Evolutionary conservation across 2,797 vertebrate species (phyloP), one percentile per base, ranked within the genome.

Genomic region (Picus viridis): DNA sequence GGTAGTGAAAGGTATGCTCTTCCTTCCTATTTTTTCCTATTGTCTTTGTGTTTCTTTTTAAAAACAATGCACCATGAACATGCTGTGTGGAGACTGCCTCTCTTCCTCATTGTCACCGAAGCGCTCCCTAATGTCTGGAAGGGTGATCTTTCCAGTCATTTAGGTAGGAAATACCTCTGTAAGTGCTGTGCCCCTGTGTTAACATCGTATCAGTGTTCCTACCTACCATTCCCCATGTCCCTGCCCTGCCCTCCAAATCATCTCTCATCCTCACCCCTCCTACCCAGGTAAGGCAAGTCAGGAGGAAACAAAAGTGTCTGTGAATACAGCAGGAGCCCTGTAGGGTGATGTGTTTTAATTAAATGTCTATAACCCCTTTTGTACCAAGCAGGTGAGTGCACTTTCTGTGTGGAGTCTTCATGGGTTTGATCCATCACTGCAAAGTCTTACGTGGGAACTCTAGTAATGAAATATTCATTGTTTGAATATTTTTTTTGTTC

Each of bases 1-100:
- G 99, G 99, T 99, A 99, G 99, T 99, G 98, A 99, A 99, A 99
- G 99, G 99, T 99, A 99, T 96, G 98, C 98, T 98, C 98, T 99
- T 98, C 98, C 98, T 98, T 98, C 97, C 96, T 97, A 96, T 98
- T 97, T 96, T 96, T 95, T 97, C 97, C 94, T 97, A 88, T 97
- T 98, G 97, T 98, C 96, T 98, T 95, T 97, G 97, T 98, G 97
- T 95, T 96, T 91, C 91, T 88, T 89, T 93, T 89, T 22, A 36
- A 65, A 9, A 76, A 86, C 82, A 91, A 86, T 92, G 90, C 95
- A 95, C 87, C 78, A 1, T 91, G 81, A 97, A 95, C 94, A 95
- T 95, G 88, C 89, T 89, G 76, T 94, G 90, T 94, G 63, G 69
- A 94, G 89, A 70, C 92, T 93, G 71, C 94, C 87, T 80, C 93